Percentiles rank a stretch among this genome's conserved stretches.
phyloP scores from a whole-genome alignment of 2,797 vertebrate species.

The Columba guinea region DNA sequence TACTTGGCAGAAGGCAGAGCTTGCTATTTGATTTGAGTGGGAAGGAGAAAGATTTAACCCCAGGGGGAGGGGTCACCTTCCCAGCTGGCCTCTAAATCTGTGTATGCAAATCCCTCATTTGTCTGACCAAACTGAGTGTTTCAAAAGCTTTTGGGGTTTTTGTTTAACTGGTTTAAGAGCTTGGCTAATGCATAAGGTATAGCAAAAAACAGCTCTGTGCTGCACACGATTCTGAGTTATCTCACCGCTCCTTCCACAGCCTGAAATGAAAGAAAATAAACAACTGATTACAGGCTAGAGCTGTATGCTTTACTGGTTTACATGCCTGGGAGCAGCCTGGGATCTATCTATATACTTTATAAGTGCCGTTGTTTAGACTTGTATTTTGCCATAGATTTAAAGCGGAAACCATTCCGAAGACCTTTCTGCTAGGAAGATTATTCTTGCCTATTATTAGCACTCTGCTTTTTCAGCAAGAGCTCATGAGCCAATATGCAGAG shows the following conservation, averaged over 20 bases:
- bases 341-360: background rate
- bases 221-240: background rate
- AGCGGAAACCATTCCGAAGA: background rate
- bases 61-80: background rate
- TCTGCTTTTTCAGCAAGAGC: background rate
- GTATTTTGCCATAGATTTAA: slow-evolving; percentile 10
- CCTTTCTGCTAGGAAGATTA: slow-evolving; percentile 12
- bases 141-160: background rate
- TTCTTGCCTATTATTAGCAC: slow-evolving; percentile 46
- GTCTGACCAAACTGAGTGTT: background rate
- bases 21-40: background rate
- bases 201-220: background rate
- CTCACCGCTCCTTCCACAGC: background rate
- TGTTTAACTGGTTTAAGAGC: background rate
- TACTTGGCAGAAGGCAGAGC: background rate
- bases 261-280: slow-evolving; percentile 12
- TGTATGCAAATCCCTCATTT: background rate
- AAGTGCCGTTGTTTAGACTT: background rate
- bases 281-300: background rate
- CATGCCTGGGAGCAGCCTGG: slow-evolving; percentile 5
- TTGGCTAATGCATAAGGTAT: background rate
- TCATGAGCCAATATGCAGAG: slow-evolving; percentile 8
- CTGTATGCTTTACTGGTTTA: background rate
- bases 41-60: background rate
- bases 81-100: background rate